A percentile compares a stretch with the other conserved stretches of the same genome.
These are phyloP conservation scores for Heterodera carotae DNA, from an alignment of 1,140 invertebrate species.

Conservation along the genomic window DNA sequence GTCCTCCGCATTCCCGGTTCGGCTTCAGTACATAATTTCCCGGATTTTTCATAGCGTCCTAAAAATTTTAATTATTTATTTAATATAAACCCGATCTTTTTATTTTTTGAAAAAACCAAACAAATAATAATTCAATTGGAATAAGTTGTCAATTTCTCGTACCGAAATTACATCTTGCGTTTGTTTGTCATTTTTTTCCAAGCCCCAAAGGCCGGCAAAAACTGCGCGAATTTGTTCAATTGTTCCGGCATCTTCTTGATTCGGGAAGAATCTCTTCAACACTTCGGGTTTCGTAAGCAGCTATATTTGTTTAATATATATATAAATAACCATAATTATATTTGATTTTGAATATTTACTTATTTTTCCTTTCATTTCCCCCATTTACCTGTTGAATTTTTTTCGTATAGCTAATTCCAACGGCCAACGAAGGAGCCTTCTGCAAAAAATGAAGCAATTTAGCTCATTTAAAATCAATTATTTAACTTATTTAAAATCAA, in stretches of 20 bases:
- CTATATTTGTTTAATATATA: too few relatives aligned
- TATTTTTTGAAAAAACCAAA: too few relatives aligned
- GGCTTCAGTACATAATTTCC: constrained; percentile 90
- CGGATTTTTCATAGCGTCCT: constrained; percentile 79
- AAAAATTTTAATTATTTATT: constrained; percentile 39
- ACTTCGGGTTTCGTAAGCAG: constrained; percentile 70
- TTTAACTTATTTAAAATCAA: not conserved
- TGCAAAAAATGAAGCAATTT: not conserved
- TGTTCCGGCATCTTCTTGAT: constrained; percentile 43
- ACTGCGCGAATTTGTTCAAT: constrained; percentile 74
- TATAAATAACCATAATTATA: too few relatives aligned
- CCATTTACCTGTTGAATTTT: constrained; percentile 68
- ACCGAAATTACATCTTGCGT: constrained; percentile 50
- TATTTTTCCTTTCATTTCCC: too few relatives aligned
- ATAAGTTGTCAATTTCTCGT: not conserved
- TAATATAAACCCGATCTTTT: not conserved
- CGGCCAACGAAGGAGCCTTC: constrained; percentile 89
- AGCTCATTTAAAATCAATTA: not conserved
- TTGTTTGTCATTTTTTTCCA: constrained; percentile 71
- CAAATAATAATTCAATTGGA: not conserved
- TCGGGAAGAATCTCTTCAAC: constrained; percentile 74
- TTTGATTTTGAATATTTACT: not conserved
- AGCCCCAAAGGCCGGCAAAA: constrained; percentile 85
- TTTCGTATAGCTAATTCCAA: constrained; percentile 72
- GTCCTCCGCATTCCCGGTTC: constrained; percentile 79